These are phyloP conservation scores for Cheilosia pagana DNA, from an alignment of 2,888 invertebrate species.

Conservation along the genomic window DNA sequence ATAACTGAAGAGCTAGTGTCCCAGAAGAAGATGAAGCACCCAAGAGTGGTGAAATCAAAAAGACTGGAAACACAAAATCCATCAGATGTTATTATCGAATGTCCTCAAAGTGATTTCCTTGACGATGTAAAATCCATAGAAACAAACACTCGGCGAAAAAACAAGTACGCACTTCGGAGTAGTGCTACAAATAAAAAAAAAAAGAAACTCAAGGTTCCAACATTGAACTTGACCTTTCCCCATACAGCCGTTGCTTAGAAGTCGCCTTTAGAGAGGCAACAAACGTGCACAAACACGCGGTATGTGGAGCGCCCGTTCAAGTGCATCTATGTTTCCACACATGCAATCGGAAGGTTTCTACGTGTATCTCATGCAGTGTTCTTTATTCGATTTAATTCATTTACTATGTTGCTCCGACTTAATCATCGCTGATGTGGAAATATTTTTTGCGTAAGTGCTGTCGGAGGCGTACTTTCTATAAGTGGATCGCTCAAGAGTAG, in stretches of 20 bases:
- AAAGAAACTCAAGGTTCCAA: conserved; percentile 50
- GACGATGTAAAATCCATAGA: conserved; percentile 10
- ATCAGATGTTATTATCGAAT: conserved; percentile 29
- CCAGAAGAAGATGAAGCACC: not conserved
- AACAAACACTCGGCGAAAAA: conserved; percentile 32
- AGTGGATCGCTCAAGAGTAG: conserved; percentile 7
- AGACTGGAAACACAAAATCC: not conserved
- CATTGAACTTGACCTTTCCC: conserved; percentile 65
- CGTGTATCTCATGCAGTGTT: conserved; percentile 17
- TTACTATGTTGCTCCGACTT: conserved; percentile 11
- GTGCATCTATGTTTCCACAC: conserved; percentile 33
- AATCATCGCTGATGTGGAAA: conserved; percentile 6
- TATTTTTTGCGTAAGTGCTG: conserved; percentile 10
- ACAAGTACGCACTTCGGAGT: conserved; percentile 45
- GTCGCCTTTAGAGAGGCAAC: conserved; percentile 20
- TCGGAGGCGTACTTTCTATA: not conserved
- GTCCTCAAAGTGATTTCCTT: conserved; percentile 62
- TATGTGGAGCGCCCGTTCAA: conserved; percentile 20
- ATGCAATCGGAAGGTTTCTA: conserved; percentile 36
- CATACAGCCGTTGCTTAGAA: conserved; percentile 12
- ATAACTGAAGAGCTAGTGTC: not conserved
- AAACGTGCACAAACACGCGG: conserved; percentile 10
- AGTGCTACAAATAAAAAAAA: conserved; percentile 25
- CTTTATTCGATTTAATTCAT: conserved; percentile 27
- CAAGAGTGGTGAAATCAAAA: not conserved